Conservation (phyloP, 1,140 invertebrate species). For the Calephelis virginiensis region DNA sequence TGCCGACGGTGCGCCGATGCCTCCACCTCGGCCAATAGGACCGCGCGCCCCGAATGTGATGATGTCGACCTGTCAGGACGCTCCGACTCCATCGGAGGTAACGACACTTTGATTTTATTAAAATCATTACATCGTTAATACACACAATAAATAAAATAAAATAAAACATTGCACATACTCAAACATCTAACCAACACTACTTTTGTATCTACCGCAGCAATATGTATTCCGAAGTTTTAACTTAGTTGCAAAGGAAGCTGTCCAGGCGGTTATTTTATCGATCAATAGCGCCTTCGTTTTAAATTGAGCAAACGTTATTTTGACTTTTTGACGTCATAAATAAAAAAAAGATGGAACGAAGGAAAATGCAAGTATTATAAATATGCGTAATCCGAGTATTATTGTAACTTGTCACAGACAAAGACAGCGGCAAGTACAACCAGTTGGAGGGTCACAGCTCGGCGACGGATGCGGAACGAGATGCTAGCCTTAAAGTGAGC, state of each 20-base stretch:
- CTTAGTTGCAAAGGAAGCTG: no score
- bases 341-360: neutral
- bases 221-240: no score
- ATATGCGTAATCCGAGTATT: neutral
- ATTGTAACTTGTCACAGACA: conserved; percentile 19
- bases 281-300: no score
- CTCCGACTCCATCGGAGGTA: conserved; percentile 27
- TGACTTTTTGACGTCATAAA: neutral
- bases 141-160: no score
- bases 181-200: no score
- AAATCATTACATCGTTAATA: no score
- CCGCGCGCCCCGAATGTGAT: conserved; percentile 32
- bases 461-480: conserved; percentile 79
- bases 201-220: no score
- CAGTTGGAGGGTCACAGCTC: conserved; percentile 37
- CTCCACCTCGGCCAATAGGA: conserved; percentile 59
- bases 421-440: conserved; percentile 26
- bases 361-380: neutral
- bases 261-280: no score
- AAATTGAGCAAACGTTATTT: no score
- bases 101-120: neutral
- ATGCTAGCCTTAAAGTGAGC: conserved; percentile 82
- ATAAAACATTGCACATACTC: no score
- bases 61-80: conserved; percentile 34
- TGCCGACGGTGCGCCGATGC: conserved; percentile 92